Conservation (phyloP, 92 coral and sea anemone genomes). For the Palythoa grandis region DNA sequence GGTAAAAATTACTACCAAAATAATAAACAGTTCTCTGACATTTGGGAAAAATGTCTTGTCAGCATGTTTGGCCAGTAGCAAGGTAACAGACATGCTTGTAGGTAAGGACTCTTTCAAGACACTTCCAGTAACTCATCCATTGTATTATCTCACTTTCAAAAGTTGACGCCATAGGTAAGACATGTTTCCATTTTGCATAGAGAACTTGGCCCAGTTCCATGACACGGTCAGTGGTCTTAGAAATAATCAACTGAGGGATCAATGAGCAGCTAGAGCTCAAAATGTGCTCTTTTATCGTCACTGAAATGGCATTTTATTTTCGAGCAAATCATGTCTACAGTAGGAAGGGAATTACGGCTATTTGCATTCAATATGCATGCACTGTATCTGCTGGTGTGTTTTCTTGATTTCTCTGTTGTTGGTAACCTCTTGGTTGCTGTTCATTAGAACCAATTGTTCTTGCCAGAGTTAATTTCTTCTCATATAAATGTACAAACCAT, state of each 20-base stretch:
- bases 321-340: slow-evolving; percentile 32
- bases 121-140: slow-evolving; percentile 41
- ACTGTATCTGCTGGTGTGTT: slow-evolving; percentile 44
- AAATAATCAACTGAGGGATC: slow-evolving; percentile 28
- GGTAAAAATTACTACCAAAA: neutral
- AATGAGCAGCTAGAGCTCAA: slow-evolving; percentile 49
- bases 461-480: neutral
- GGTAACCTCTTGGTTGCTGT: slow-evolving; percentile 14
- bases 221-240: neutral
- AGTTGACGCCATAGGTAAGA: slow-evolving; percentile 44
- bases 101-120: neutral
- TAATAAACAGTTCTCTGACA: neutral
- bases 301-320: slow-evolving; percentile 51
- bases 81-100: neutral
- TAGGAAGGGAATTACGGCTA: slow-evolving; percentile 34
- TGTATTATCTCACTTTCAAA: slow-evolving; percentile 45
- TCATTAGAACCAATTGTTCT: neutral
- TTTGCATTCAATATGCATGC: slow-evolving; percentile 36
- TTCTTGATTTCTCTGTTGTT: slow-evolving; percentile 33
- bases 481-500: neutral
- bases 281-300: slow-evolving; percentile 38
- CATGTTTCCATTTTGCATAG: slow-evolving; percentile 24
- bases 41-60: neutral
- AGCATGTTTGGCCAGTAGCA: slow-evolving; percentile 11
- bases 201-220: neutral